Evolutionary conservation across 1,140 invertebrate species (phyloP).

Genomic region (silkworm (Bombyx mori)): ASM3026992v2 NC_085113.1:6815001-6815500

Average conservation of each 20-base stretch:
- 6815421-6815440: slow-evolving; percentile 57
- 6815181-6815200: slow-evolving; percentile 69
- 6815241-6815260: slow-evolving; percentile 59
- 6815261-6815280: slow-evolving; percentile 63
- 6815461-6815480: slow-evolving; percentile 52
- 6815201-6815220: slow-evolving; percentile 68
- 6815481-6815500: slow-evolving; percentile 53
- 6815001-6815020: slow-evolving; percentile 36
- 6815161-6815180: slow-evolving; percentile 57
- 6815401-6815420: slow-evolving; percentile 49
- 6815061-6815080: slow-evolving; percentile 45
- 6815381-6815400: slow-evolving; percentile 49
- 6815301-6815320: slow-evolving; percentile 69
- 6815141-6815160: slow-evolving; percentile 56
- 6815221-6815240: slow-evolving; percentile 66
- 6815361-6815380: slow-evolving; percentile 62
- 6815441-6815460: slow-evolving; percentile 61
- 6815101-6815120: slow-evolving; percentile 51
- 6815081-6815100: slow-evolving; percentile 47
- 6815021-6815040: slow-evolving; percentile 45
- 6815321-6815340: slow-evolving; percentile 60
- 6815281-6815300: slow-evolving; percentile 70
- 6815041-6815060: slow-evolving; percentile 47
- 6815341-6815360: slow-evolving; percentile 71
- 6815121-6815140: slow-evolving; percentile 48